A percentile compares a stretch with the other conserved stretches of the same genome.
These are phyloP conservation scores for Taeniopygia guttata DNA, from an alignment of 2,797 vertebrate genomes.

Conservation along the genomic window DNA sequence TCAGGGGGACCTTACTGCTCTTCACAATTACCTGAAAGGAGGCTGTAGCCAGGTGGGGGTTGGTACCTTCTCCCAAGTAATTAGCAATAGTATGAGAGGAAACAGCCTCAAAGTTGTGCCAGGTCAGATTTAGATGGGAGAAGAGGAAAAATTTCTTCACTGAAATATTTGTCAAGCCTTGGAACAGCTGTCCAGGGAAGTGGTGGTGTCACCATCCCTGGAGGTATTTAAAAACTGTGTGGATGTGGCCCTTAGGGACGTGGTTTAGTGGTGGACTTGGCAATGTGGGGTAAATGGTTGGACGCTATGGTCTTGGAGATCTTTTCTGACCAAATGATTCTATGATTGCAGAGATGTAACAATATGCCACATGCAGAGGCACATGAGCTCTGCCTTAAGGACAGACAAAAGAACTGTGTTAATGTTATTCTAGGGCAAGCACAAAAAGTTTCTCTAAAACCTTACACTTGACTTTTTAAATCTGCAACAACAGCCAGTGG, in stretches of 20 bases:
- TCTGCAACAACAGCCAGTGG: neutral
- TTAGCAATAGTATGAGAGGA: neutral
- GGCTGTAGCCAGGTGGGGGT: neutral
- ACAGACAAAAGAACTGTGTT: neutral
- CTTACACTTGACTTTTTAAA: neutral
- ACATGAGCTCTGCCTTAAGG: neutral
- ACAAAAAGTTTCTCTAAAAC: neutral
- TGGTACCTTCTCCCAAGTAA: neutral
- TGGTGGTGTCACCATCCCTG: neutral
- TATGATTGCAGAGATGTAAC: neutral
- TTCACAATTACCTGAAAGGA: neutral
- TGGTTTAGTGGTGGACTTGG: neutral
- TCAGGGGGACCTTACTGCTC: neutral
- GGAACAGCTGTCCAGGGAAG: neutral
- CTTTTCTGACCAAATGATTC: neutral
- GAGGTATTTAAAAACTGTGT: neutral
- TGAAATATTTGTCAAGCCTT: neutral
- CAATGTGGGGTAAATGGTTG: neutral
- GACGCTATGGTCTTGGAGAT: neutral
- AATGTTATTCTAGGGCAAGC: neutral
- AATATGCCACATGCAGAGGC: fast-evolving
- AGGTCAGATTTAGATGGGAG: neutral
- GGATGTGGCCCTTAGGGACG: neutral
- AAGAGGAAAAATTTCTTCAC: neutral
- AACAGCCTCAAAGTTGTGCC: neutral